Evolutionary conservation across 2,797 vertebrate genomes (phyloP), one percentile per base, ranked within the genome.

Genomic region (Tragelaphus oryx): DNA sequence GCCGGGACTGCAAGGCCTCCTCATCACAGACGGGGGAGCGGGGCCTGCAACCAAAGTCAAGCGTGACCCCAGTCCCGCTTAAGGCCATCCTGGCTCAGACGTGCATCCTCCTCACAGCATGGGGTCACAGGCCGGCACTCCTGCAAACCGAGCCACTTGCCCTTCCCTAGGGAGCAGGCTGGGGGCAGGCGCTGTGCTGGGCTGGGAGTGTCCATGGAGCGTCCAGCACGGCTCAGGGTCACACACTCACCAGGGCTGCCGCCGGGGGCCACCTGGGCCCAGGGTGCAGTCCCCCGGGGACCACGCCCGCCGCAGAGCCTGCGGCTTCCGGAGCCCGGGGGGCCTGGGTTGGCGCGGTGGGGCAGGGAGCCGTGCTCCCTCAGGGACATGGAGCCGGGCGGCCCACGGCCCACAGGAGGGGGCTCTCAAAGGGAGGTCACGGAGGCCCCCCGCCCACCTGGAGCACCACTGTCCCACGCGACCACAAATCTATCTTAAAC

Each of bases 401-500:
- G 17, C 20, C 50, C 0, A 1, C 7, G 6, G 4, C 18, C 81
- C 5, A 1, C 18, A 17, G 62, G 37, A 48, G 0, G 1, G 30
- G 65, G 62, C 54, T 65, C 62, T 28, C 50, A 46, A 54, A 60
- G 52, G 0, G 4, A 28, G 6, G 37, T 24, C 50, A 54, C 6
- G 2, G 6, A 20, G 0, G 50, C 20, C 11, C 46, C 28, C 18
- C 1, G 2, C 30, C 18, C 76, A n/a, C 50, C 50, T 4, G 6
- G 16, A 85, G 65, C 80, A 57, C 65, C 52, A 95, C 79, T 74
- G 37, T 11, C 17, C 79, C 55, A 54, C 37, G 44, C n/a, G n/a
- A 93, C 90, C 90, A 93, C 79, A 79, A 71, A 87, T 5, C 90
- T 93, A 97, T 97, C 98, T 98, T 98, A 97, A 98, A 97, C 94